Evolutionary conservation across 2,797 vertebrate species (phyloP).

Genomic region (Syncerus caffer): DNA sequence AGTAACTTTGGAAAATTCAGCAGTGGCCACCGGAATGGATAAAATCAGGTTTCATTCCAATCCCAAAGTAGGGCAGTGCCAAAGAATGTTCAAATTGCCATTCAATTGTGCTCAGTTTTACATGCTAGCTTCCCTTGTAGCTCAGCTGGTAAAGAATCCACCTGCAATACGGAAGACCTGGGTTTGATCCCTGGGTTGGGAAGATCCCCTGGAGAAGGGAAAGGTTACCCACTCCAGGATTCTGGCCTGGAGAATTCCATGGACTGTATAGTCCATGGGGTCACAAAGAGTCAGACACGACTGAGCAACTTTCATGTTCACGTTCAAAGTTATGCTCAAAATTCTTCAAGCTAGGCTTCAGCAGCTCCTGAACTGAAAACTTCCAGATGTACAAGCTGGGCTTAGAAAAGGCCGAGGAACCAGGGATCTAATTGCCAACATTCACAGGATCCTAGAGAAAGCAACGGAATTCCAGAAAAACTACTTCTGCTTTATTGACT

Average conservation of each 20-base stretch:
- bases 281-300: accelerated
- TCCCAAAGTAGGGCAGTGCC: background rate
- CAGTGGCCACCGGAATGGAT: background rate
- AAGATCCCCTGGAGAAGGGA: too few species aligned
- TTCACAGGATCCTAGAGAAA: background rate
- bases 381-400: background rate
- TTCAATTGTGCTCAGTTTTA: background rate
- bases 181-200: too few species aligned
- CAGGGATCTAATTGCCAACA: background rate
- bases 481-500: background rate
- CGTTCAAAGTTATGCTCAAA: background rate
- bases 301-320: too few species aligned
- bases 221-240: too few species aligned
- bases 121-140: background rate
- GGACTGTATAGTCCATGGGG: too few species aligned
- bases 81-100: background rate
- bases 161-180: too few species aligned
- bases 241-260: too few species aligned
- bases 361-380: background rate
- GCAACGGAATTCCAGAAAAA: background rate
- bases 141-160: too few species aligned
- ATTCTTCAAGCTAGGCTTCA: background rate
- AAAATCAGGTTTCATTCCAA: background rate
- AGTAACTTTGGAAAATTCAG: background rate
- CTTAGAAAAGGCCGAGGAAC: background rate